phyloP scores from a whole-genome alignment of 2,113 vertebrate species.

The Rhabdornis inornatus region DNA sequence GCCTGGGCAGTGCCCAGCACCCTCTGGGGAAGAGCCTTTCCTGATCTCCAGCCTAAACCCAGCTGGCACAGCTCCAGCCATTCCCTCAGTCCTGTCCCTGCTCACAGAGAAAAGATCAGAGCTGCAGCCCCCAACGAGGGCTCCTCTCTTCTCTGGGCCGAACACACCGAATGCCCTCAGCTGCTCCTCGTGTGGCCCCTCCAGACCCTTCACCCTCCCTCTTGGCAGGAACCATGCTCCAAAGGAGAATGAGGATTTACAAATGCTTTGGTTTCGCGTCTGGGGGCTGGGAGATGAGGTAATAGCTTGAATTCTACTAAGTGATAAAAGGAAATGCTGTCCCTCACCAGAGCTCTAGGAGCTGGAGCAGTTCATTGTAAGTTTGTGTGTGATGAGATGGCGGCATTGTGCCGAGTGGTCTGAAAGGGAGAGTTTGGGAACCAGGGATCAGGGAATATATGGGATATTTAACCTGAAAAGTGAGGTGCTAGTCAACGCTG shows the following conservation, averaged over 20 bases:
- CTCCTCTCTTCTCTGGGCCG: background rate
- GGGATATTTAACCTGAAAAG: background rate
- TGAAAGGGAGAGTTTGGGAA: background rate
- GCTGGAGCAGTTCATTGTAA: background rate
- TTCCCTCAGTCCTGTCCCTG: background rate
- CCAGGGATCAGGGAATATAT: fast-evolving
- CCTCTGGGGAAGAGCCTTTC: background rate
- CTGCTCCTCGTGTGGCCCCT: fast-evolving
- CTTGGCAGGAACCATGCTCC: fast-evolving
- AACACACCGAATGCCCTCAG: background rate
- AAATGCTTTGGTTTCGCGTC: background rate
- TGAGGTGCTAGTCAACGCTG: background rate
- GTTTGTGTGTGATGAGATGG: background rate
- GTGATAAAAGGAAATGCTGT: background rate
- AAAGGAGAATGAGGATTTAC: fast-evolving
- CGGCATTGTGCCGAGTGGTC: fast-evolving
- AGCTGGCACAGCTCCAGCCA: background rate
- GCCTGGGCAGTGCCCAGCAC: background rate
- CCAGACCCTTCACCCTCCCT: background rate
- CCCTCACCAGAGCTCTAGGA: background rate
- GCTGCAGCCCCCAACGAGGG: background rate
- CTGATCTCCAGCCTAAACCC: background rate
- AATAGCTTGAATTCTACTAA: background rate
- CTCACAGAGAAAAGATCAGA: background rate
- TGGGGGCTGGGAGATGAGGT: background rate